These are phyloP conservation scores for Microtus richardsoni DNA, from an alignment of 2,113 vertebrate species.

Conservation along the genomic window DNA sequence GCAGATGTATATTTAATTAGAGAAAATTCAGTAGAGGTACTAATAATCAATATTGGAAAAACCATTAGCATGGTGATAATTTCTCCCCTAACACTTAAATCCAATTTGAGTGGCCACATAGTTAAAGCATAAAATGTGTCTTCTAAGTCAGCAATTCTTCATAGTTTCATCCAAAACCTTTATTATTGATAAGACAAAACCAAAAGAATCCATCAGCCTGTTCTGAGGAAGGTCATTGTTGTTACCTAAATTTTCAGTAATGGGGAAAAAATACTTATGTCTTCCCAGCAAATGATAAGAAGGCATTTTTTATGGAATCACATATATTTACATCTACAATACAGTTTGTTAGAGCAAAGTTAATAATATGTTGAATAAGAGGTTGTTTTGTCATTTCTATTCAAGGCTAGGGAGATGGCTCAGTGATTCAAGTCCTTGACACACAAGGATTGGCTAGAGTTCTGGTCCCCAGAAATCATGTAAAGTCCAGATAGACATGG, in stretches of 20 bases:
- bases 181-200: slow-evolving; percentile 69
- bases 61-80: slow-evolving; percentile 69
- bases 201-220: slow-evolving; percentile 51
- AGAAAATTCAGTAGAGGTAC: slow-evolving; percentile 61
- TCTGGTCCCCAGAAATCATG: neutral
- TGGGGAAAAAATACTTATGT: neutral
- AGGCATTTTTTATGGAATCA: neutral
- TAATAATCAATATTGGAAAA: slow-evolving; percentile 70
- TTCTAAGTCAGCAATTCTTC: slow-evolving; percentile 55
- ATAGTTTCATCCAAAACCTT: slow-evolving; percentile 65
- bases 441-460: neutral
- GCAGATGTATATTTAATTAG: slow-evolving; percentile 78
- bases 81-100: slow-evolving; percentile 61
- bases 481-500: neutral
- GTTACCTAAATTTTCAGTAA: slow-evolving; percentile 63
- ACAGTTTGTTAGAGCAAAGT: slow-evolving; percentile 12
- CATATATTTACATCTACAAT: neutral
- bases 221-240: slow-evolving; percentile 45
- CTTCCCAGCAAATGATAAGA: neutral
- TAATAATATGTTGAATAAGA: neutral
- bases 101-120: slow-evolving; percentile 38
- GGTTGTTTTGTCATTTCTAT: neutral
- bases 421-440: neutral
- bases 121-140: slow-evolving; percentile 69
- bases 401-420: neutral